Base-by-base conservation (phyloP, 2,113 vertebrate genomes). In the Spea bombifrons region DNA sequence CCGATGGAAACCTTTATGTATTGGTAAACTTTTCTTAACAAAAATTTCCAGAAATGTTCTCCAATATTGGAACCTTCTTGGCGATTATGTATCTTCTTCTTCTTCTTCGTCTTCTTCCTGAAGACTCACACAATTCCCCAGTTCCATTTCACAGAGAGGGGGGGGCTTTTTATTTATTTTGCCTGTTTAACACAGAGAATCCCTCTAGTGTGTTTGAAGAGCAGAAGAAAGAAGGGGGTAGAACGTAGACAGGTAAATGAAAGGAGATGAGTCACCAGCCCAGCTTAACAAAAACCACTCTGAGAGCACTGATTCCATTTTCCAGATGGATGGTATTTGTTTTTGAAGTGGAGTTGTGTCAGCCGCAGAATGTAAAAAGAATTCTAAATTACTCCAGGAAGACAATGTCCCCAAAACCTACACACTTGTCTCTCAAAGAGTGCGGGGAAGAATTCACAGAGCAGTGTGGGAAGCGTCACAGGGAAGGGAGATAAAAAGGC, bases 301-400 rank as follows among this genome's bases (percentile, higher is more conserved):
- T n/a, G 44, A 7, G 16, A 65, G 67, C 17, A 48, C 47, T 9
- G 7, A 44, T 53, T 65, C 8, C 30, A 46, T 69, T 65, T 72
- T 55, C 61, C 76, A 78, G 59, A 72, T 78, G 76, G 57, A 15
- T 45, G 76, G 13, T 72, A 53, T 55, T 78, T 78, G 69, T 78
- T 78, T 30, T 66, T 66, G 69, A 66, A 65, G 48, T 15, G 10
- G 8, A 72, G 59, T 53, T 45, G 49, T n/a, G 59, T 45, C 7
- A 12, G n/a, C 3, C 10, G 13, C 48, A 64, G 67, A 7, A 10
- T 69, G 55, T 71, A 30, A 69, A 30, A 52, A 69, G 50, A 70
- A 48, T 63, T 53, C 66, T 10, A 43, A 63, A 49, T 71, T 16
- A 67, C 17, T 65, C 46, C 16, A 3, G 4, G 49, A 66, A 71